Percentiles rank a stretch among this genome's conserved stretches.
Evolutionary conservation across 2,797 vertebrate species (phyloP).

Genomic region (Neoniphon sammara): DNA sequence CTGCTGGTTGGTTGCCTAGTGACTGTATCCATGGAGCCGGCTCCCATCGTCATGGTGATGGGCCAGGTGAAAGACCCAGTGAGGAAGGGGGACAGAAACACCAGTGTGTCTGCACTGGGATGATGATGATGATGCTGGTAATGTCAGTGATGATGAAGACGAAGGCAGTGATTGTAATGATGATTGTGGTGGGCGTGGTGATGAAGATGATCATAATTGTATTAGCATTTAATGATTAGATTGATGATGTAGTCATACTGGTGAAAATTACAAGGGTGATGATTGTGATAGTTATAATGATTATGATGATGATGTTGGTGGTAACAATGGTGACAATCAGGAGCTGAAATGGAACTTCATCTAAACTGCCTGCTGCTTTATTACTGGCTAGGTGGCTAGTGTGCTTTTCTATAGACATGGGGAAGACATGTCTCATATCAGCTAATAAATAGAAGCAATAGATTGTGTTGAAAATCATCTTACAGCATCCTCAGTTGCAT

Average conservation of each 20-base stretch:
- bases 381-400: too few relatives aligned
- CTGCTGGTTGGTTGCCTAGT: conserved; percentile 81
- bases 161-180: too few relatives aligned
- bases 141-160: neutral
- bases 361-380: too few relatives aligned
- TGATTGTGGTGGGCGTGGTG: neutral
- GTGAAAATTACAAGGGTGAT: conserved; percentile 34
- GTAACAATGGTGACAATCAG: neutral
- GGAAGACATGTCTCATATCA: too few relatives aligned
- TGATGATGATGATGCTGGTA: neutral
- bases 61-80: conserved; percentile 67
- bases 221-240: too few relatives aligned
- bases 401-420: too few relatives aligned
- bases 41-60: conserved; percentile 80
- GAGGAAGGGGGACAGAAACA: conserved; percentile 68
- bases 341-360: too few relatives aligned
- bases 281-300: conserved; percentile 20
- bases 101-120: conserved; percentile 68
- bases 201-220: neutral
- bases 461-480: too few relatives aligned
- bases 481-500: too few relatives aligned
- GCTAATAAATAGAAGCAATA: too few relatives aligned
- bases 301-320: conserved; percentile 11
- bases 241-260: neutral
- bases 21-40: conserved; percentile 76